Evolutionary conservation across 2,797 vertebrate genomes (phyloP).

Genomic region (Botia almorhae): DNA sequence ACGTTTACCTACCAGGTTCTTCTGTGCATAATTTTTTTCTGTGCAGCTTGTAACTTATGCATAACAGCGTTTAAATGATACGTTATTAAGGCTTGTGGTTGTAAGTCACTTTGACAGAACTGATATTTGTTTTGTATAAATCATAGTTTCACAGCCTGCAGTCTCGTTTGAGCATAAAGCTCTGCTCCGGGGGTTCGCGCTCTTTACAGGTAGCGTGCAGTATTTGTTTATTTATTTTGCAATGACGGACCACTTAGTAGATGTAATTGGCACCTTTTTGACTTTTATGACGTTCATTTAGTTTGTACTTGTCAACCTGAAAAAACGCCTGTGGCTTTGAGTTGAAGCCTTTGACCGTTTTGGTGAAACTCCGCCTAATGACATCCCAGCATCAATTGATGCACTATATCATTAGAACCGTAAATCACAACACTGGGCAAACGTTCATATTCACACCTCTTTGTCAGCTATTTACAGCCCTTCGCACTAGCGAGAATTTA

Average conservation of each 20-base stretch:
- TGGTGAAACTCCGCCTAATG: constrained; percentile 78
- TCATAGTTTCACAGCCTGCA: neutral
- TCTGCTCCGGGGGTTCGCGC: constrained; percentile 3
- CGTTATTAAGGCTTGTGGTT: neutral
- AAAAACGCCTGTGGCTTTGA: constrained; percentile 77
- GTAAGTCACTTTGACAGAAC: neutral
- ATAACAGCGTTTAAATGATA: neutral
- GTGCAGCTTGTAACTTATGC: neutral
- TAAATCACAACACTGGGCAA: constrained; percentile 82
- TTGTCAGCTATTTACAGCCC: constrained; percentile 62
- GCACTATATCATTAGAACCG: constrained; percentile 78
- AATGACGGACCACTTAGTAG: constrained; percentile 79
- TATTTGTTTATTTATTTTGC: constrained; percentile 75
- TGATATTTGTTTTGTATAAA: constrained; percentile 7
- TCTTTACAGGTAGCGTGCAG: constrained; percentile 38
- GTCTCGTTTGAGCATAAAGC: neutral
- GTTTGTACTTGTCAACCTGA: constrained; percentile 82
- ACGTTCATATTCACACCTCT: constrained; percentile 73
- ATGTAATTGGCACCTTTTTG: constrained; percentile 86
- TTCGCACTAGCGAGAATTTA: constrained; percentile 45
- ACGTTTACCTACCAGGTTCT: neutral
- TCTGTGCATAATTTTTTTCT: neutral
- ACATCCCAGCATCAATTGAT: constrained; percentile 78
- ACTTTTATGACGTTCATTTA: constrained; percentile 86
- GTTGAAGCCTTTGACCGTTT: constrained; percentile 68